Conservation (phyloP, 2,888 invertebrate species). For the Julus scandinavius region DNA sequence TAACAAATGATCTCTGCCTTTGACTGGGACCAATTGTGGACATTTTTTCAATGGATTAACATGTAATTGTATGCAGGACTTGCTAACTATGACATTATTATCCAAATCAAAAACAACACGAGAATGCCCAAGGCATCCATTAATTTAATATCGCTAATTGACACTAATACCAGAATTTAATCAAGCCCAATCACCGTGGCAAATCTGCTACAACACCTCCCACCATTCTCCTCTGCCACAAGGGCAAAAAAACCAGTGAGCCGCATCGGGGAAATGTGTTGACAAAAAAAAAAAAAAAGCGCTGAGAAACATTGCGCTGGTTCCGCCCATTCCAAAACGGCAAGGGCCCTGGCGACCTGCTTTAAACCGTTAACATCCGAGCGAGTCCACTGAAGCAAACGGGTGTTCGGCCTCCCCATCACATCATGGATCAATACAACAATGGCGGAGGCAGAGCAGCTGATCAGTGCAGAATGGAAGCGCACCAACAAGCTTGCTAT, state of each 20-base stretch:
- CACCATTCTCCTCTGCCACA: not conserved
- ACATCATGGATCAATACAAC: not conserved
- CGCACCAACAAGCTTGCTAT: not conserved
- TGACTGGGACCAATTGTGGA: too few relatives aligned
- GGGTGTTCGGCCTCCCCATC: not conserved
- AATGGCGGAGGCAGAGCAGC: conserved; percentile 7
- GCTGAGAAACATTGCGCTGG: not conserved
- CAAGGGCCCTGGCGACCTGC: not conserved
- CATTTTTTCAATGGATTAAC: too few relatives aligned
- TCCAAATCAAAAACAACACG: not conserved
- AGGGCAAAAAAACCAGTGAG: not conserved
- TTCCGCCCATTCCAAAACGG: not conserved
- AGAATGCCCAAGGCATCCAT: not conserved
- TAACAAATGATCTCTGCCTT: too few relatives aligned
- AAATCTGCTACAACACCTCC: conserved; percentile 23
- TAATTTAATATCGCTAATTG: conserved; percentile 6
- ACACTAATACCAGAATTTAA: not conserved
- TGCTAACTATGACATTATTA: not conserved
- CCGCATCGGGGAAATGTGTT: not conserved
- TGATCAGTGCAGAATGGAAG: not conserved
- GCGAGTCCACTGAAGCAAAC: conserved; percentile 16
- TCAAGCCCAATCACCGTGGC: not conserved
- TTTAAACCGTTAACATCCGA: not conserved
- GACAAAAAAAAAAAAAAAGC: not conserved
- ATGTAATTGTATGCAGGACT: not conserved